These are phyloP conservation scores for Acanthosepion lycidas DNA, from an alignment of 2,888 invertebrate genomes.

Conservation along the genomic window DNA sequence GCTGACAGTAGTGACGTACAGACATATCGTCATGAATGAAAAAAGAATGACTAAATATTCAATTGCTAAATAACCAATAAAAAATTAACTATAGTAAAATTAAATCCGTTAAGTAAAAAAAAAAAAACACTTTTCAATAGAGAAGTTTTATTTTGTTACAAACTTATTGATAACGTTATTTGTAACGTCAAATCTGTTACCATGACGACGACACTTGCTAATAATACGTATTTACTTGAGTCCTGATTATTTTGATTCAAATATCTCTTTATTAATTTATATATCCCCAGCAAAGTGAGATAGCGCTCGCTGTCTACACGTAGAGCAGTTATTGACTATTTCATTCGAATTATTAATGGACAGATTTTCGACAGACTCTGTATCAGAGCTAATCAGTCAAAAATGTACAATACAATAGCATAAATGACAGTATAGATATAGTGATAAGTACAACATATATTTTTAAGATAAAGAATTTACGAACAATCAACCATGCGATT, in stretches of 20 bases:
- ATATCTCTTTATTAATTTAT: background rate
- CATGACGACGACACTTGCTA: background rate
- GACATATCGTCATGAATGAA: background rate
- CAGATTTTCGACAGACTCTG: background rate
- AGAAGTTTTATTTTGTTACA: background rate
- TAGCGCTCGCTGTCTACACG: background rate
- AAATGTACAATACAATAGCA: background rate
- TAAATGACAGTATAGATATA: background rate
- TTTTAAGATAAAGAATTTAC: too few relatives aligned
- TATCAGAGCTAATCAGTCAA: background rate
- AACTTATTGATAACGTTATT: background rate
- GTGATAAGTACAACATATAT: background rate
- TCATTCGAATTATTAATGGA: background rate
- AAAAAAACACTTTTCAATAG: background rate
- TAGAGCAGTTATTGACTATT: background rate
- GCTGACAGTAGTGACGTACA: background rate
- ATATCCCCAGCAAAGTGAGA: background rate
- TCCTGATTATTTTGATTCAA: background rate
- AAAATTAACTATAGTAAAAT: background rate
- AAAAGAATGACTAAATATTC: background rate
- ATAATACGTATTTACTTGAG: background rate
- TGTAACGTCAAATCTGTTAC: background rate
- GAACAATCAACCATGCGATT: too few relatives aligned
- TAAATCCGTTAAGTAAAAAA: background rate
- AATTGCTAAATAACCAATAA: background rate